These are phyloP conservation scores for Actinia equina DNA, from an alignment of 64 coral and sea anemone species.

Conservation along the genomic window DNA sequence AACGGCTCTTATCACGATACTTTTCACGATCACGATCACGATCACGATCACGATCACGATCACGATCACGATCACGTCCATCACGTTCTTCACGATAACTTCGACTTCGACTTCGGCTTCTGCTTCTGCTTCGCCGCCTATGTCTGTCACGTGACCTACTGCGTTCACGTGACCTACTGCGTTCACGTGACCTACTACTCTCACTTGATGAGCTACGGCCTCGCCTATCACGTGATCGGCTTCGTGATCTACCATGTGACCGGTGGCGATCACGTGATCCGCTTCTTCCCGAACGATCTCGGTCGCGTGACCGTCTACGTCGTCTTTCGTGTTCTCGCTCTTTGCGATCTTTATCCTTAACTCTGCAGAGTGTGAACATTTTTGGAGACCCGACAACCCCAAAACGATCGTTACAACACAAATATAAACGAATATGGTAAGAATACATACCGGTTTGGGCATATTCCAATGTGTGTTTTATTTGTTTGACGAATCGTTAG, in stretches of 20 bases:
- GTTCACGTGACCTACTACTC: conserved; percentile 49
- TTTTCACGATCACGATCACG: too few species aligned
- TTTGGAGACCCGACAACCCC: neutral
- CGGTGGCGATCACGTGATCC: conserved; percentile 73
- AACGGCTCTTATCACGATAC: conserved; percentile 37
- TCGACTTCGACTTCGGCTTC: conserved; percentile 62
- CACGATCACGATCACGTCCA: too few species aligned
- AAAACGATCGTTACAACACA: neutral
- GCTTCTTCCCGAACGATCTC: conserved; percentile 7
- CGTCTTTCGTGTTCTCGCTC: conserved; percentile 30
- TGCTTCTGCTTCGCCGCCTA: conserved; percentile 33
- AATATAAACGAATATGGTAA: neutral
- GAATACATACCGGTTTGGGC: neutral
- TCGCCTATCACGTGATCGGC: conserved; percentile 67
- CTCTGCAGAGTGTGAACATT: neutral
- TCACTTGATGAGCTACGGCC: conserved; percentile 35
- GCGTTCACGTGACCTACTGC: conserved; percentile 59
- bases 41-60: too few species aligned
- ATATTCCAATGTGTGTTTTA: neutral
- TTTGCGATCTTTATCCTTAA: conserved; percentile 1
- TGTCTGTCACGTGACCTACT: conserved; percentile 61
- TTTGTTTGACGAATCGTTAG: neutral
- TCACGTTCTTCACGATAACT: conserved; percentile 31
- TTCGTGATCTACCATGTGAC: conserved; percentile 58
- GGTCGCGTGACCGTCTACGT: conserved; percentile 50